A percentile compares a stretch with the other conserved stretches of the same genome.
phyloP scores from a whole-genome alignment of 2,888 invertebrate genomes.

The Drosophila cracens region DNA sequence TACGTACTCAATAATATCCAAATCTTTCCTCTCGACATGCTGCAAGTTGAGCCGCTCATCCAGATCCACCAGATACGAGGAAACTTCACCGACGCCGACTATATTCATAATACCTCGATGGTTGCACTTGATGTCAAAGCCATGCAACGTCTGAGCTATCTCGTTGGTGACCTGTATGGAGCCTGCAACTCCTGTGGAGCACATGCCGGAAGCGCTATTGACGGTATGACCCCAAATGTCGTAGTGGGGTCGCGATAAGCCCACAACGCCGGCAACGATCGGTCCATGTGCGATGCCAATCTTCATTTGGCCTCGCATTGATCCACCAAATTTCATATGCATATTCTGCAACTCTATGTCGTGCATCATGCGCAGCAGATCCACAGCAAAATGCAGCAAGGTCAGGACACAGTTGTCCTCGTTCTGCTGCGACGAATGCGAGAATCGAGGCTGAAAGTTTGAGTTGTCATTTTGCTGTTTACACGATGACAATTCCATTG shows the following conservation, averaged over 20 bases:
- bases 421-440: neutral
- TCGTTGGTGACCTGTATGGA: constrained; percentile 91
- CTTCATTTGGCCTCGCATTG: constrained; percentile 32
- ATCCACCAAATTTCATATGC: constrained; percentile 16
- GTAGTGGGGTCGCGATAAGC: constrained; percentile 95
- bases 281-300: constrained; percentile 94
- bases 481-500: constrained; percentile 7
- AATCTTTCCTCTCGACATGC: neutral
- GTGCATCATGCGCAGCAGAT: constrained; percentile 88
- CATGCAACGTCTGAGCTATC: constrained; percentile 88
- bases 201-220: constrained; percentile 98
- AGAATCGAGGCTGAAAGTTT: neutral
- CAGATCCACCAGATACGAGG: constrained; percentile 86
- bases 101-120: constrained; percentile 89
- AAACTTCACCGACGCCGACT: constrained; percentile 88
- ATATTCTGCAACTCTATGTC: constrained; percentile 19
- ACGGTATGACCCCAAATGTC: constrained; percentile 99
- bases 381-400: constrained; percentile 90
- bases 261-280: constrained; percentile 97
- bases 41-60: constrained; percentile 19
- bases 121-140: constrained; percentile 89
- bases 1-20: neutral
- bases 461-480: neutral
- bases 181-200: constrained; percentile 92
- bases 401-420: constrained; percentile 85